Evolutionary conservation across 2,888 invertebrate genomes (phyloP), one percentile per base, ranked within the genome.

Genomic region (Platycheirus albimanus): DNA sequence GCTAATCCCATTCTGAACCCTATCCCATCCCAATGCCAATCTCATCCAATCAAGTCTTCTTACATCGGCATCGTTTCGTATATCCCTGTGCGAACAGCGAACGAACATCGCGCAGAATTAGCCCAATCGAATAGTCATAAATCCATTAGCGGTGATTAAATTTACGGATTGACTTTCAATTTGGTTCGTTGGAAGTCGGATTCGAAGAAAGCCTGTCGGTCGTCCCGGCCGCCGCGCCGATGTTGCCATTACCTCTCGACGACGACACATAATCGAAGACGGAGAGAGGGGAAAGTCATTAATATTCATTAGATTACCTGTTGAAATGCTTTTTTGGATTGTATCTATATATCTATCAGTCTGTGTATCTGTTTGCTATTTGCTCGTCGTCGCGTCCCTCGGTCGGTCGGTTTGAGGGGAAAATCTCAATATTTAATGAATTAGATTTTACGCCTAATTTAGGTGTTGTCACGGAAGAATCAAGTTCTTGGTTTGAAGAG

Each of bases 281-380:
- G 30, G 8, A 33, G 8, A 11, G 17, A 43, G 43, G 4, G 33
- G 28, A 24, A 15, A 20, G 41, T 72, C 81, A 81, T 81, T 81
- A 81, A 81, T 76, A 81, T 81, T 81, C 81, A 81, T 81, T 71
- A 56, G 63, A 81, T 71, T 71, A 81, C 81, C 81, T 76, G 76
- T 81, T 76, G 81, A 76, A 71, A 30, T 49, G 38, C 24, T 43
- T 33, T 74, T 43, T 33, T 74, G 2, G 64, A 45, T 41, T 41
- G 15, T 58, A 58, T 41, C 38, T 58, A 41, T 28, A 1, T 45
- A 61, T 61, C 45, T 45, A 30, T 45, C 30, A n/a, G n/a, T n/a
- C n/a, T n/a, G n/a, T n/a, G n/a, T n/a, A n/a, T n/a, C n/a, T n/a
- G n/a, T 24, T 43, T 41, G 8, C 13, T 20, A 30, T 51, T 20